A percentile compares a stretch with the other conserved stretches of the same genome.
Conservation (phyloP, 2,797 vertebrate species). For the Potorous gilbertii region DNA sequence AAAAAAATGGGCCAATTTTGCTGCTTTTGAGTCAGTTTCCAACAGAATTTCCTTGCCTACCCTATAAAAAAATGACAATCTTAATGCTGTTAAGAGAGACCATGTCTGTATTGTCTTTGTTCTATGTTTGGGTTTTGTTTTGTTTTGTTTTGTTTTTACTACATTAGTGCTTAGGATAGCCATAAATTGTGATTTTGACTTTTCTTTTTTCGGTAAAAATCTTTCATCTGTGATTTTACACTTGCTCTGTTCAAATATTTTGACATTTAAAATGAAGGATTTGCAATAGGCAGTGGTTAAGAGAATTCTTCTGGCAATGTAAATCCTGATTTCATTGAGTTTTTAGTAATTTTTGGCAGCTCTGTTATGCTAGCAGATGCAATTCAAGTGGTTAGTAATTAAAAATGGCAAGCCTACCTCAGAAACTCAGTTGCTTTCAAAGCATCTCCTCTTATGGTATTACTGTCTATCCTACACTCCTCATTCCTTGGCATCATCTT, state of each 20-base stretch:
- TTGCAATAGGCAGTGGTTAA: slow-evolving; percentile 61
- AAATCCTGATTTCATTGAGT: slow-evolving; percentile 49
- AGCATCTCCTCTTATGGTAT: not conserved
- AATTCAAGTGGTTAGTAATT: slow-evolving; percentile 10
- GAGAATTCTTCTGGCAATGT: slow-evolving; percentile 42
- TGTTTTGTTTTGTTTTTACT: not conserved
- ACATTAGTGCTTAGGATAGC: slow-evolving; percentile 52
- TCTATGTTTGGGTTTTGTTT: not conserved
- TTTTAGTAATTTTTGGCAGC: slow-evolving; percentile 57
- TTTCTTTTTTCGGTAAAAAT: slow-evolving; percentile 55
- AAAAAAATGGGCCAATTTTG: slow-evolving; percentile 20
- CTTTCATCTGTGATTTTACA: slow-evolving; percentile 59
- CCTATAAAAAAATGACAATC: slow-evolving; percentile 33
- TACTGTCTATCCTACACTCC: slow-evolving; percentile 22
- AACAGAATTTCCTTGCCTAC: slow-evolving; percentile 27
- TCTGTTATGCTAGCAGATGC: not conserved
- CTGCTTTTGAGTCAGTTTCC: slow-evolving; percentile 19
- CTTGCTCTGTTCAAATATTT: slow-evolving; percentile 77
- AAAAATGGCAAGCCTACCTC: not conserved
- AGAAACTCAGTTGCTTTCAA: not conserved
- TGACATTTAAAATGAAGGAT: slow-evolving; percentile 55
- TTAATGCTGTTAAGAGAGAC: slow-evolving; percentile 6
- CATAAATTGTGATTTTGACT: slow-evolving; percentile 46
- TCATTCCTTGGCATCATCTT: slow-evolving; percentile 5
- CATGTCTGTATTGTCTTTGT: slow-evolving; percentile 23